These are phyloP conservation scores for Dromococcyx pavoninus DNA, from an alignment of 2,797 vertebrate species.

Conservation along the genomic window DNA sequence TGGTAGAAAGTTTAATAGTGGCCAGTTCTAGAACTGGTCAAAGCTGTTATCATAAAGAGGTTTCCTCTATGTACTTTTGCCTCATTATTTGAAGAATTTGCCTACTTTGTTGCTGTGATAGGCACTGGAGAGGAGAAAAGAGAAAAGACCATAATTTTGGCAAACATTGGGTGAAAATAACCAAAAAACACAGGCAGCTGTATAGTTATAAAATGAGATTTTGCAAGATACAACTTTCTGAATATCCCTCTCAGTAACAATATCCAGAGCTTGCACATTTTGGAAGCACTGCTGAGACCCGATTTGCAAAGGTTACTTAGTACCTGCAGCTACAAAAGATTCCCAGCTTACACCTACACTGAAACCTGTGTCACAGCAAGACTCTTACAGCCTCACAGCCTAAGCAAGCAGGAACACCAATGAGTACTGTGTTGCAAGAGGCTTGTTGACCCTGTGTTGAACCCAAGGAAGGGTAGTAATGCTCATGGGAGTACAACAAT, in stretches of 20 bases:
- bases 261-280: fast-evolving
- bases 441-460: neutral
- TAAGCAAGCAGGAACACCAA: neutral
- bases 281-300: neutral
- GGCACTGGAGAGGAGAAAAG: neutral
- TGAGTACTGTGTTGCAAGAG: neutral
- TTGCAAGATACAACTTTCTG: neutral
- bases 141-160: neutral
- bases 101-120: neutral
- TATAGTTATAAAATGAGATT: neutral
- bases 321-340: neutral
- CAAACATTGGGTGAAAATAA: neutral
- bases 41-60: neutral
- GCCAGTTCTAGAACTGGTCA: neutral
- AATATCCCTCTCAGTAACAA: neutral
- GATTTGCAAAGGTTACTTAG: neutral
- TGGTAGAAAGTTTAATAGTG: neutral
- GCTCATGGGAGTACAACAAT: neutral
- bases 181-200: neutral
- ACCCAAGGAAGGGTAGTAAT: neutral
- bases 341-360: neutral
- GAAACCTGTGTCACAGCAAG: neutral
- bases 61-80: neutral
- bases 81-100: neutral
- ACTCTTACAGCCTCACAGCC: neutral